Evolutionary conservation across 2,888 invertebrate species (phyloP).

Genomic region (Drosophila kambysellisi): DNA sequence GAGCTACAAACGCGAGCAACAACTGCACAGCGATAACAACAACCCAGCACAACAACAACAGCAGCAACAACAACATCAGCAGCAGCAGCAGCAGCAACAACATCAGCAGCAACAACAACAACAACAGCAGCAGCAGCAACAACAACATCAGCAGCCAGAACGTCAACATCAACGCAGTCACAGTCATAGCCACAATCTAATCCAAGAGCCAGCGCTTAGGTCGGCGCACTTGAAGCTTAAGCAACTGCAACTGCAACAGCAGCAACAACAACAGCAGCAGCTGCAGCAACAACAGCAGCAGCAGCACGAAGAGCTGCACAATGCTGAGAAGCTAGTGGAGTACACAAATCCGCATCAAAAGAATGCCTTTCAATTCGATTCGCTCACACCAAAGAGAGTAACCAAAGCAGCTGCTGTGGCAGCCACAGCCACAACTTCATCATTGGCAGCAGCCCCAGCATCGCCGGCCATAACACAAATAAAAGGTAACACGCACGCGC

Average conservation of each 20-base stretch:
- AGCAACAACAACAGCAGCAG: conserved; percentile 41
- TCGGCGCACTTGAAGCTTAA: conserved; percentile 71
- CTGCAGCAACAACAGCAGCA: conserved; percentile 57
- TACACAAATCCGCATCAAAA: conserved; percentile 83
- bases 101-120: conserved; percentile 41
- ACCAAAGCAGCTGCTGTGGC: conserved; percentile 65
- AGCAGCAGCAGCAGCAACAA: conserved; percentile 35
- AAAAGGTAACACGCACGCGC: conserved; percentile 35
- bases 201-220: conserved; percentile 62
- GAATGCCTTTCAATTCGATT: conserved; percentile 85
- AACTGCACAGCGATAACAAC: conserved; percentile 53
- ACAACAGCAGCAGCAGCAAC: conserved; percentile 44
- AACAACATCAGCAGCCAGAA: conserved; percentile 29
- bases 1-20: conserved; percentile 70
- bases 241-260: conserved; percentile 54
- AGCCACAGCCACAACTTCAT: conserved; percentile 21
- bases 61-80: conserved; percentile 28
- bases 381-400: conserved; percentile 84
- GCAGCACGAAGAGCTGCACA: conserved; percentile 82
- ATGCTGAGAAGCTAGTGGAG: conserved; percentile 85
- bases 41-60: conserved; percentile 21
- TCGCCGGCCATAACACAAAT: conserved; percentile 62
- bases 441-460: conserved; percentile 35
- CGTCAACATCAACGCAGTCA: conserved; percentile 72
- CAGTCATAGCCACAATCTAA: conserved; percentile 67